Evolutionary conservation across 2,888 invertebrate genomes (phyloP), one percentile per base, ranked within the genome.

Genomic region (Dolomedes plantarius): DNA sequence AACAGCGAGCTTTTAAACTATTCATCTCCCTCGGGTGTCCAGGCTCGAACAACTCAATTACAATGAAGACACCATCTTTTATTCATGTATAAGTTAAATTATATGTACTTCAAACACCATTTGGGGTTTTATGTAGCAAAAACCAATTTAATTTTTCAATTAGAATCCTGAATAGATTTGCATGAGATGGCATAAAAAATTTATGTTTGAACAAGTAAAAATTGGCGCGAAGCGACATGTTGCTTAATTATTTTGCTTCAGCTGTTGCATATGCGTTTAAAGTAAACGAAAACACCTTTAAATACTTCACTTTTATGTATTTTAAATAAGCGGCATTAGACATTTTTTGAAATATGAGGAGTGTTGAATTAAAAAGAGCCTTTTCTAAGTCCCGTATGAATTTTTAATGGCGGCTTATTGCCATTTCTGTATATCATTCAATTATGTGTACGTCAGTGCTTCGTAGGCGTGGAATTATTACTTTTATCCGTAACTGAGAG

Each of bases 141-240:
- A 69, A 56, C 50, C 68, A 81, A 68, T 74, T 74, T 81, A 56
- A 74, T 74, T 81, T 74, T 81, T 81, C 81, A 81, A 81, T 81
- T 81, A 81, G 74, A 81, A 23, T 31, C 29, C 29, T 62, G 81
- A 74, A 69, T 56, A 62, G 67, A 81, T 81, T 74, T 81, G 50
- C 74, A 69, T 23, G 11, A 65, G n/a, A 2, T 16, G 29, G 7
- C 36, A 31, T 5, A n/a, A 64, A 28, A 71, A 78, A 78, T 56
- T 46, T 46, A 46, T 46, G 6, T n/a, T 2, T 5, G 56, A 11
- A 23, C 1, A 56, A 56, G 11, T 46, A 2, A 16, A 9, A 6
- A 46, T n/a, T n/a, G n/a, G n/a, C n/a, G n/a, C n/a, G 16, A 46
- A n/a, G n/a, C n/a, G 16, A 46, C 41, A 46, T 46, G 41, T 46